Evolutionary conservation across 2,797 vertebrate genomes (phyloP).

Genomic region (Babyrousa celebensis): DNA sequence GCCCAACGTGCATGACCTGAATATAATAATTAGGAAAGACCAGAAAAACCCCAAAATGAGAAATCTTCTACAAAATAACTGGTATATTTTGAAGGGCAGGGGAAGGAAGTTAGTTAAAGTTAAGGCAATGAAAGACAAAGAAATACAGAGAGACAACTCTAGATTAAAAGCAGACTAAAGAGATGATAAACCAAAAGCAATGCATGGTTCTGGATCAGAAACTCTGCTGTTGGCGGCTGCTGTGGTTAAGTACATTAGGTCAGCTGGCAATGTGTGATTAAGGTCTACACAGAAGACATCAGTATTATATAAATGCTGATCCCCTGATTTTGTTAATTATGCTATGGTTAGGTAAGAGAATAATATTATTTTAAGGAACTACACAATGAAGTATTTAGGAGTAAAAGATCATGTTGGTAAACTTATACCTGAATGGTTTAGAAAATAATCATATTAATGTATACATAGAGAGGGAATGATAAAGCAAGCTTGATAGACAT

Average conservation of each 20-base stretch:
- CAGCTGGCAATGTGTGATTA: background rate
- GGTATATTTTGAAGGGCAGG: background rate
- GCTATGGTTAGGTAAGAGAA: background rate
- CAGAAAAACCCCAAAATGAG: background rate
- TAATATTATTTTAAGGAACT: slow-evolving; percentile 27
- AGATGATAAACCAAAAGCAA: background rate
- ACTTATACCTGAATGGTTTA: background rate
- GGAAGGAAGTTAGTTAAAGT: background rate
- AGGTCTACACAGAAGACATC: background rate
- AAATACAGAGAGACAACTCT: background rate
- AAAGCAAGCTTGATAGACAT: background rate
- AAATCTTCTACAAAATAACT: background rate
- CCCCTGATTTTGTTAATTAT: slow-evolving; percentile 28
- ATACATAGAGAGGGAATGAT: background rate
- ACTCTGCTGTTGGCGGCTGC: background rate
- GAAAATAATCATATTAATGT: slow-evolving; percentile 10
- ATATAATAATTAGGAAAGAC: background rate
- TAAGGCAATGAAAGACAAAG: background rate
- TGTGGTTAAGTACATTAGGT: background rate
- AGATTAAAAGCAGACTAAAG: background rate
- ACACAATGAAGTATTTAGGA: background rate
- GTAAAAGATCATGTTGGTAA: background rate
- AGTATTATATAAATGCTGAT: background rate
- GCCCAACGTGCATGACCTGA: background rate
- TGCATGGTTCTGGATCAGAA: background rate